Conservation (phyloP, 2,888 invertebrate genomes). For the Drosophila picticornis region DNA sequence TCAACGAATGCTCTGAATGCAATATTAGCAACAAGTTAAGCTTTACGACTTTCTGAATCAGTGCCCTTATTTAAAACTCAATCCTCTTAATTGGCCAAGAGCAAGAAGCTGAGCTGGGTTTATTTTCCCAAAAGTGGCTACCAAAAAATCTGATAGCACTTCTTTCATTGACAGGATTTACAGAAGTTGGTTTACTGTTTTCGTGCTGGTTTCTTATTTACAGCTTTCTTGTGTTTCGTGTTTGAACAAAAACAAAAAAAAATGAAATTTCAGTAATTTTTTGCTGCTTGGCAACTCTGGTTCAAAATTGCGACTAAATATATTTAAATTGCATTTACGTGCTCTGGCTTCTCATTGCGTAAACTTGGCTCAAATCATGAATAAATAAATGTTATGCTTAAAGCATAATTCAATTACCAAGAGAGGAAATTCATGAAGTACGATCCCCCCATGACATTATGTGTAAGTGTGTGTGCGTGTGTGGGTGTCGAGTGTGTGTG, state of each 20-base stretch:
- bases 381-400: constrained; percentile 74
- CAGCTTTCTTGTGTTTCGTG: constrained; percentile 9
- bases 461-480: neutral
- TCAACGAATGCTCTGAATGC: neutral
- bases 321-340: constrained; percentile 76
- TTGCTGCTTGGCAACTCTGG: constrained; percentile 40
- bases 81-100: constrained; percentile 27
- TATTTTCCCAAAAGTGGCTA: neutral
- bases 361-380: constrained; percentile 56
- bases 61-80: constrained; percentile 12
- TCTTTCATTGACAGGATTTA: neutral
- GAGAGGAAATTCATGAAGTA: constrained; percentile 18
- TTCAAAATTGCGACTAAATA: constrained; percentile 52
- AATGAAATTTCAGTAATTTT: constrained; percentile 7
- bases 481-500: neutral
- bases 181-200: neutral
- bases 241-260: constrained; percentile 1
- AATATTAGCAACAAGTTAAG: constrained; percentile 15
- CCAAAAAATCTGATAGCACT: neutral
- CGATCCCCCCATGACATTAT: constrained; percentile 1
- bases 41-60: neutral
- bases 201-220: neutral
- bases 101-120: neutral
- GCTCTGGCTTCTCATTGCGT: constrained; percentile 42
- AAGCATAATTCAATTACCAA: constrained; percentile 71